phyloP scores from a whole-genome alignment of 2,113 vertebrate genomes.

The Nothocercus julius region DNA sequence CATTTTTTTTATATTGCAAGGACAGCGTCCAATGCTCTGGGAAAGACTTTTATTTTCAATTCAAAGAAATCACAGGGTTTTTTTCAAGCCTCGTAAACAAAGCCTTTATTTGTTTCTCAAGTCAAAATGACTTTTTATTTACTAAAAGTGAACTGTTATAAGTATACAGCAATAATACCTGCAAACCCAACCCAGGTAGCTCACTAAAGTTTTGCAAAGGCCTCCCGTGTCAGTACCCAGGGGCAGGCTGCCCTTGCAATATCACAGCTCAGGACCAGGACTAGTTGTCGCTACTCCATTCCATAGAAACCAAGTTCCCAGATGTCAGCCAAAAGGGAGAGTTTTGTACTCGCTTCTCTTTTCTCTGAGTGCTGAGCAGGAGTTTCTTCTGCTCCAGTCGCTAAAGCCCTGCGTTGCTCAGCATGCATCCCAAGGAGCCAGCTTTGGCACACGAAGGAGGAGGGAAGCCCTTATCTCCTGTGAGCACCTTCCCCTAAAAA shows the following conservation, averaged over 20 bases:
- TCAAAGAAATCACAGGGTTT: background rate
- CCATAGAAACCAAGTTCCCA: background rate
- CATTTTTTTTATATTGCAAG: background rate
- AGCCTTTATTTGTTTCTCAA: background rate
- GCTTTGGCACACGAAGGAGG: background rate
- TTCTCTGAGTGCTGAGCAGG: background rate
- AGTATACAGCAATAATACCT: background rate
- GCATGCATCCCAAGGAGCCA: background rate
- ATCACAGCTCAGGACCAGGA: background rate
- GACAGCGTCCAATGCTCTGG: fast-evolving
- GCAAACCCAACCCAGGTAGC: background rate
- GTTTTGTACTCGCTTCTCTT: background rate
- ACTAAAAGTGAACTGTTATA: background rate
- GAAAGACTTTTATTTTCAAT: background rate
- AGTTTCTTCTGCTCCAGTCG: background rate
- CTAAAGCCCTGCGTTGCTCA: background rate
- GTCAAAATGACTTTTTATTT: background rate
- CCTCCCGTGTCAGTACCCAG: background rate
- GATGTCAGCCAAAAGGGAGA: background rate
- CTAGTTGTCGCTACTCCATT: background rate
- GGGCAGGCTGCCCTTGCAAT: background rate
- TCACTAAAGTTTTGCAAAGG: background rate
- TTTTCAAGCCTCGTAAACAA: background rate
- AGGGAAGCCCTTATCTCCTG: conserved; percentile 8
- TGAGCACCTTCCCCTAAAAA: background rate